Conservation (phyloP, 2,113 vertebrate genomes). For the Gallinago undulata region DNA sequence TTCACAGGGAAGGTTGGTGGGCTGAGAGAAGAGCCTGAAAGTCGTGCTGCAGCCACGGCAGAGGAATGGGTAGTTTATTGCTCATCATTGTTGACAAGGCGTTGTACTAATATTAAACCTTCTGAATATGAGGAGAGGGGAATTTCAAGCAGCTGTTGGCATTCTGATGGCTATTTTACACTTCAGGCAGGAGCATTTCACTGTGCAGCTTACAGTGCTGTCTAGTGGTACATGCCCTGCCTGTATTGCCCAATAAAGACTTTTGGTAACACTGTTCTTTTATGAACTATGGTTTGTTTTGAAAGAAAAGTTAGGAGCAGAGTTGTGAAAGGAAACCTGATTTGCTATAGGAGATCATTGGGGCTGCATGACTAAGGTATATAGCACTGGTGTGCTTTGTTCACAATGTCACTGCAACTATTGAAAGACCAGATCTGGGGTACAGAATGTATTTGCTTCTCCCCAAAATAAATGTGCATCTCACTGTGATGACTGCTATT, state of each 20-base stretch:
- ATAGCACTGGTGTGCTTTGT: not conserved
- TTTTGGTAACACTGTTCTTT: not conserved
- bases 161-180: not conserved
- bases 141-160: not conserved
- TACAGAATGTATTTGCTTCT: not conserved
- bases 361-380: not conserved
- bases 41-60: accelerated
- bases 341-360: not conserved
- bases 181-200: not conserved
- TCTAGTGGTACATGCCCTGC: not conserved
- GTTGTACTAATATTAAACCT: not conserved
- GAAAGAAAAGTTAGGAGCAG: not conserved
- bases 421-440: not conserved
- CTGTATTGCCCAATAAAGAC: not conserved
- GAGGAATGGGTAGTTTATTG: not conserved
- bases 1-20: not conserved
- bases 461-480: not conserved
- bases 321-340: not conserved
- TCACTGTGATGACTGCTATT: not conserved
- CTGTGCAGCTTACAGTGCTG: not conserved
- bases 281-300: not conserved
- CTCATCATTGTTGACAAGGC: not conserved
- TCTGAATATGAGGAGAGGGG: not conserved
- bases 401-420: not conserved
- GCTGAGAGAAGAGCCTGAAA: not conserved